Conservation (phyloP, 2,113 vertebrate species). For the Phaethon lepturus region DNA sequence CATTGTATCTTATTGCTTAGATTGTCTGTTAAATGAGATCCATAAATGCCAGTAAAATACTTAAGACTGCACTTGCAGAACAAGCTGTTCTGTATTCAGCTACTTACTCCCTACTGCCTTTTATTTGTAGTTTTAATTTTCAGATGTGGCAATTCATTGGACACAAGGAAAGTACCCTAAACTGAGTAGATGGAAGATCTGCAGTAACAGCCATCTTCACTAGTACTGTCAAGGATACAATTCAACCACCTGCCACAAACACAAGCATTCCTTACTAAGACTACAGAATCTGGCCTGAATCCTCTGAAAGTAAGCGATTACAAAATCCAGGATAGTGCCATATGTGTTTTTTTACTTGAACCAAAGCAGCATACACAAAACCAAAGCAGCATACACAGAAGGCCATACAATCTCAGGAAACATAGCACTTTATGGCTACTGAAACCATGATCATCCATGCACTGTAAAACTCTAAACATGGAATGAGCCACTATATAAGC, state of each 20-base stretch:
- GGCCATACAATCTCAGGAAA: background rate
- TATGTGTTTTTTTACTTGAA: background rate
- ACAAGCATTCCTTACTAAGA: background rate
- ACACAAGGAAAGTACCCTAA: background rate
- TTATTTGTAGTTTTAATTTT: background rate
- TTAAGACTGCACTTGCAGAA: background rate
- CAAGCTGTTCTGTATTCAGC: background rate
- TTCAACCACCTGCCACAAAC: background rate
- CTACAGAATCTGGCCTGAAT: background rate
- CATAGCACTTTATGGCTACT: background rate
- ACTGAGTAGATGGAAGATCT: background rate
- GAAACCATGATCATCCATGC: background rate
- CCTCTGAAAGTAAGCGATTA: fast-evolving
- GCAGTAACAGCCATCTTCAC: background rate
- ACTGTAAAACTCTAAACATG: background rate
- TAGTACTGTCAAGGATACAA: background rate
- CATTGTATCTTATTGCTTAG: background rate
- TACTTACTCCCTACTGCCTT: background rate
- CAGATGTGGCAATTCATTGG: background rate
- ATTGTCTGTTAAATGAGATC: background rate
- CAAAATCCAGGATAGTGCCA: background rate
- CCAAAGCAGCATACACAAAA: background rate
- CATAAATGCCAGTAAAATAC: background rate
- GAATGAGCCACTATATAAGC: background rate
- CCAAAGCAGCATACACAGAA: background rate